Evolutionary conservation across 1,140 invertebrate species (phyloP), one percentile per base, ranked within the genome.

Genomic region (Coelopa frigida): DNA sequence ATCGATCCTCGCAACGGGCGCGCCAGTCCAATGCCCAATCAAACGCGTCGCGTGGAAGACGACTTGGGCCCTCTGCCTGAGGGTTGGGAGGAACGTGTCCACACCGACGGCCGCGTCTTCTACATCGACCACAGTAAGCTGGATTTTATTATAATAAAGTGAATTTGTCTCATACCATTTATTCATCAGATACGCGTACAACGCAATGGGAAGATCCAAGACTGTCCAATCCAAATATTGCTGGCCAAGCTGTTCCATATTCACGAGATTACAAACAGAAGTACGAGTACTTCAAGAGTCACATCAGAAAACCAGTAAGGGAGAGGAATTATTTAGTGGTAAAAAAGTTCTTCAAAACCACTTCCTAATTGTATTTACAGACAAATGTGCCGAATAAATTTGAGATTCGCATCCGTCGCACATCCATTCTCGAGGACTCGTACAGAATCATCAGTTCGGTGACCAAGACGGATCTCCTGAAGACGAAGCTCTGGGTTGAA

Each of bases 181-280:
- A 55, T 53, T 48, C 72, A 70, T 49, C 60, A 94, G 91, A 94
- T 75, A 94, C 87, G 8, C 84, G 91, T 70, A 92, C 84, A 51
- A 99, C 96, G 14, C 94, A 98, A 68, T 99, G 96, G 96, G 95
- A 99, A 74, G 96, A 99, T 81, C 95, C 96, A 17, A 78, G 95
- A 43, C 77, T 98, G 68, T 92, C 88, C 37, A 96, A 96, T 80
- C 89, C 91, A 51, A 85, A 89, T 72, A 94, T 98, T 58, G 94
- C 94, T 54, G 95, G 95, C 21, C 94, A 93, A 52, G 92, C 93
- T 53, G 89, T 98, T 64, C 93, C 92, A 27, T 98, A 98, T 75
- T 97, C 93, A 18, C 80, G 94, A 67, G 94, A 98, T 75, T 99
- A 98, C 73, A 98, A 98, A 71, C 81, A 93, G 61, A 99, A 99